These are phyloP conservation scores for Sibirionetta formosa DNA, from an alignment of 2,797 vertebrate species.

Conservation along the genomic window DNA sequence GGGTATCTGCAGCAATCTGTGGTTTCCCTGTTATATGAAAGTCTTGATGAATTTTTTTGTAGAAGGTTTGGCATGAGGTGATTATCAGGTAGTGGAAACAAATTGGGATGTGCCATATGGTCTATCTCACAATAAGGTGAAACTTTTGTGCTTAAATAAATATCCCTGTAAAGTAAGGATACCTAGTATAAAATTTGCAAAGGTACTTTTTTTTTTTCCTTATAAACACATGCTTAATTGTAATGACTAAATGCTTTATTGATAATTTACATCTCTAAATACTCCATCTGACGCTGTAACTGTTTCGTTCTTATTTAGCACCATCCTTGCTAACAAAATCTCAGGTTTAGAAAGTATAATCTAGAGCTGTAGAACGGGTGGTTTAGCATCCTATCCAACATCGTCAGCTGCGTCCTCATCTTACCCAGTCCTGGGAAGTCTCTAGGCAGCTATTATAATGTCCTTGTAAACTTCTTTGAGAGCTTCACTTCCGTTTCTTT, in stretches of 20 bases:
- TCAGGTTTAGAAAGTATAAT: background rate
- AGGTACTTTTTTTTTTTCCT: background rate
- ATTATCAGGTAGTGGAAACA: background rate
- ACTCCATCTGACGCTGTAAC: background rate
- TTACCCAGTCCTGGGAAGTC: background rate
- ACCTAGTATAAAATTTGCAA: background rate
- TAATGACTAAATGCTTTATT: background rate
- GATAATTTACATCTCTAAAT: background rate
- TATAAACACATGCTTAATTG: background rate
- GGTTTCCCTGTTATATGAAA: background rate
- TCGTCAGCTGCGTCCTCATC: background rate
- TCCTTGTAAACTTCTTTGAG: background rate
- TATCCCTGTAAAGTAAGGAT: background rate
- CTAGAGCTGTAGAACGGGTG: background rate
- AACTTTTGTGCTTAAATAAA: background rate
- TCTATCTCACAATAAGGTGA: background rate
- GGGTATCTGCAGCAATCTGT: background rate
- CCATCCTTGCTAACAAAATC: background rate
- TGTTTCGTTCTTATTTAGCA: background rate
- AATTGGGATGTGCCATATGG: fast-evolving
- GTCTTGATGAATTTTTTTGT: background rate
- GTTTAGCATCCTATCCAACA: background rate
- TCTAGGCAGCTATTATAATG: background rate
- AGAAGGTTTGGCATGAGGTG: background rate
- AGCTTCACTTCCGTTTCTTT: background rate